Percentiles rank a stretch among this genome's conserved stretches.
Conservation (phyloP, 1,140 invertebrate species). For the Bombus waltoni region DNA sequence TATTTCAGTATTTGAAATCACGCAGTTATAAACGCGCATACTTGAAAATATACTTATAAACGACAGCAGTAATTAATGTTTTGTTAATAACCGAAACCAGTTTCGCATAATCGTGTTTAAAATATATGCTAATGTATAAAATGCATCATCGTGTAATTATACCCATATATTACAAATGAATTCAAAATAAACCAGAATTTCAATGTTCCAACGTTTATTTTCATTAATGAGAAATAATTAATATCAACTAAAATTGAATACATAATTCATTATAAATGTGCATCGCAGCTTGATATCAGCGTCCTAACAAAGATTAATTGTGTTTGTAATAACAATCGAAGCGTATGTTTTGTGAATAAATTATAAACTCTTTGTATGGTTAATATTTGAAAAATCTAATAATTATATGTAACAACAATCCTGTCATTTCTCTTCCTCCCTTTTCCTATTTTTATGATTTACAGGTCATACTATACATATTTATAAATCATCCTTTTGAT, state of each 20-base stretch:
- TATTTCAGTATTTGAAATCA: neutral
- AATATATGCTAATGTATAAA: neutral
- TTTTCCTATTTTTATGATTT: too few relatives aligned
- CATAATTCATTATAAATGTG: slow-evolving; percentile 2
- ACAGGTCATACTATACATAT: too few relatives aligned
- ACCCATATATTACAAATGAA: neutral
- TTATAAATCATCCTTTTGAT: too few relatives aligned
- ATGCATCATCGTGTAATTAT: neutral
- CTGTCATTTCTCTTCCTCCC: too few relatives aligned
- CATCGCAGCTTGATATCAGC: neutral
- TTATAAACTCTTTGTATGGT: neutral
- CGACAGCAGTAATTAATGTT: neutral
- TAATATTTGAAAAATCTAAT: neutral
- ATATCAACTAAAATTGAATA: slow-evolving; percentile 10
- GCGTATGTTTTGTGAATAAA: neutral
- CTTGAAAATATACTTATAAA: neutral
- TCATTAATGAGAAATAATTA: slow-evolving; percentile 1
- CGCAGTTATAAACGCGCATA: neutral
- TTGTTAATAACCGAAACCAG: neutral
- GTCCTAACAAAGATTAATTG: neutral
- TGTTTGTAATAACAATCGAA: neutral
- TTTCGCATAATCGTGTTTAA: neutral
- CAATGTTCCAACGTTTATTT: neutral
- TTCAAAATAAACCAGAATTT: neutral
- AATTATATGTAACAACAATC: neutral